Evolutionary conservation across 2,113 vertebrate species (phyloP), one percentile per base, ranked within the genome.

Genomic region (Elaphurus davidianus): DNA sequence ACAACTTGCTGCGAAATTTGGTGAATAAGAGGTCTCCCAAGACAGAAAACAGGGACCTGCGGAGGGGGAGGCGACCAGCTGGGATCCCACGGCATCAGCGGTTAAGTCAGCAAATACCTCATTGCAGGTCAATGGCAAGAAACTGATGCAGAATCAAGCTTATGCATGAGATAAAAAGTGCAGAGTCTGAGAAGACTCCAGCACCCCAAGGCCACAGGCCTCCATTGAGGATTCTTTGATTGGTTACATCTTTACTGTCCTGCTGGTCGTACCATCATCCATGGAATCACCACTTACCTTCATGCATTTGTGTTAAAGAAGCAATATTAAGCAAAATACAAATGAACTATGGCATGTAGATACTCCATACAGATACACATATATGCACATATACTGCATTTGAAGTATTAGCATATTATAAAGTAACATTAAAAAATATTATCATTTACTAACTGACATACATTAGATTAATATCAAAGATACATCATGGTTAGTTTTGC

Each of bases 341-440:
- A 71, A 71, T 82, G 81, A 52, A 85, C 40, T 59, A 62, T 90
- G 64, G 76, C 9, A 50, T 47, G 64, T 43, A 54, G 25, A 59
- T 81, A 81, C 40, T 43, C 43, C 47, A 54, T 47, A 17, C 9
- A 94, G 67, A 28, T 76, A 74, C 33, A 74, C 21, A 27, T 23
- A 84, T 14, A n/a, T 43, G 33, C 7, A 60, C 36, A 88, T 21
- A 47, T 54, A 79, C 78, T 88, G 33, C 3, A 67, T 91, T 78
- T 76, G 57, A 91, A 93, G 30, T 36, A 33, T 84, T 89, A 60
- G 87, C 33, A 54, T 71, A 86, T 94, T 85, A 89, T 82, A 47
- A 82, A 90, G 8, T 64, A 59, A 93, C 50, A 71, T n/a, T 85
- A 93, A 89, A 27, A 90, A 96, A 54, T 83, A 55, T 57, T 5